phyloP scores from a whole-genome alignment of 2,113 vertebrate genomes.

The Corapipo altera region DNA sequence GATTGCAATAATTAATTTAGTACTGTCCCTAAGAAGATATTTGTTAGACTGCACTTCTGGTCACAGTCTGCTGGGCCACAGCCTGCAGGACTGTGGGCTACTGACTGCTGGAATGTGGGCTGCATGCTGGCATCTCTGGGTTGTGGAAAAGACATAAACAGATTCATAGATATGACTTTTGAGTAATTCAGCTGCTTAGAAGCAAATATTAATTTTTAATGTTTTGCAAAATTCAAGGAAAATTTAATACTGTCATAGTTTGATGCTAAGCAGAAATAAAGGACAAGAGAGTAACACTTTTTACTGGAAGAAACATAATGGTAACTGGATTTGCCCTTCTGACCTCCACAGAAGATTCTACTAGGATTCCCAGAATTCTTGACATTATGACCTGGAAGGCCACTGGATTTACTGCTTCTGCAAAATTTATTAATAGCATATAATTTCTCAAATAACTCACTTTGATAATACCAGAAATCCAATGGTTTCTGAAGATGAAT shows the following conservation, averaged over 20 bases:
- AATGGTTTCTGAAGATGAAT: background rate
- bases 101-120: background rate
- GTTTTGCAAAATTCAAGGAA: background rate
- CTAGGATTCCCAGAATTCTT: background rate
- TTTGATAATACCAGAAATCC: background rate
- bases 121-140: background rate
- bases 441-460: background rate
- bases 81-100: background rate
- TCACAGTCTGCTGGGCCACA: background rate
- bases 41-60: background rate
- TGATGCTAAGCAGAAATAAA: background rate
- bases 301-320: background rate
- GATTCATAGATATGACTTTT: background rate
- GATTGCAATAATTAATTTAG: background rate
- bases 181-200: background rate
- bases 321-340: background rate
- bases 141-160: background rate
- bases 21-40: background rate
- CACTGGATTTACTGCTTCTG: background rate
- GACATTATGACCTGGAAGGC: background rate
- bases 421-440: background rate
- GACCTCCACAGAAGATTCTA: background rate
- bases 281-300: background rate
- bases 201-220: background rate
- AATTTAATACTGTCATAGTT: too few relatives aligned